Conservation (phyloP, 1,140 invertebrate genomes). For the Diuraphis noxia region DNA sequence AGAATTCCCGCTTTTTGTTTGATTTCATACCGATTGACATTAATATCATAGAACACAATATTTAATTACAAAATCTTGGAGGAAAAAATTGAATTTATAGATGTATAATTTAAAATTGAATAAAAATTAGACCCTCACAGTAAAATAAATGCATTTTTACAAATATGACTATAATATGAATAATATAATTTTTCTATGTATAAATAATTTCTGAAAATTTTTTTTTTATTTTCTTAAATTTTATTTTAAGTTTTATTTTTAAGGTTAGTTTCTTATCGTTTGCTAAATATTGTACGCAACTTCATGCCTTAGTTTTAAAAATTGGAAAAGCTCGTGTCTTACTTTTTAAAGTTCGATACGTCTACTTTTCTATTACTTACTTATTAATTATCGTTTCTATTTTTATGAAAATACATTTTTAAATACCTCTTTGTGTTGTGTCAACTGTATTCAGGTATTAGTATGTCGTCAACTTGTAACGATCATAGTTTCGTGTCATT, state of each 20-base stretch:
- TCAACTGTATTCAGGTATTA: constrained; percentile 22
- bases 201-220: neutral
- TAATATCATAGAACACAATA: too few relatives aligned
- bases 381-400: neutral
- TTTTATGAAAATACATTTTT: neutral
- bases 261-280: constrained; percentile 29
- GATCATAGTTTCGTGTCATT: neutral
- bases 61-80: neutral
- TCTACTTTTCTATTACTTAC: neutral
- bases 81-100: neutral
- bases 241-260: neutral
- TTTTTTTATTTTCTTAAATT: neutral
- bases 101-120: neutral
- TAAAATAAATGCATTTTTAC: neutral
- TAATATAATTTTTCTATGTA: too few relatives aligned
- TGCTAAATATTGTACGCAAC: neutral
- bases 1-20: too few relatives aligned
- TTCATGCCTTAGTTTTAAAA: constrained; percentile 1
- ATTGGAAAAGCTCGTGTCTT: constrained; percentile 33
- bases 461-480: neutral
- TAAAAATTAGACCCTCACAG: neutral
- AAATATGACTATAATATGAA: neutral
- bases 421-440: neutral
- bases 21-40: too few relatives aligned
- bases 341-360: constrained; percentile 2